A percentile compares a stretch with the other conserved stretches of the same genome.
Evolutionary conservation across 2,888 invertebrate species (phyloP).

Genomic region (Rhagium mordax): DNA sequence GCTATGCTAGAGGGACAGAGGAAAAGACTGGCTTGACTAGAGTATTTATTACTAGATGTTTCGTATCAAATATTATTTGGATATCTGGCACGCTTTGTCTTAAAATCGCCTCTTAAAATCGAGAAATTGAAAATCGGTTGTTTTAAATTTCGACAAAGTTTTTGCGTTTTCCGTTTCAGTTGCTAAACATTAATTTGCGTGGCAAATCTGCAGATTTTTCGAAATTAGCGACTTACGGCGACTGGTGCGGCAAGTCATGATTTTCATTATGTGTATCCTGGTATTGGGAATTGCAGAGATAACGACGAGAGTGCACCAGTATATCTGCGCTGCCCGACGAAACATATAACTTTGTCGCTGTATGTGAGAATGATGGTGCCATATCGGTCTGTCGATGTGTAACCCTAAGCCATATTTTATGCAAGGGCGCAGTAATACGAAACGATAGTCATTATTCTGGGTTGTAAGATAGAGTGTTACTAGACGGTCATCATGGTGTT

Average conservation of each 20-base stretch:
- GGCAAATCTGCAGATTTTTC: too few species aligned
- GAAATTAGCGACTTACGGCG: neutral
- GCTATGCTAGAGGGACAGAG: too few species aligned
- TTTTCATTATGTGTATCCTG: conserved; percentile 66
- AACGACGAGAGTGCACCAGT: conserved; percentile 33
- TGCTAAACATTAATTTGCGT: too few species aligned
- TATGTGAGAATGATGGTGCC: neutral
- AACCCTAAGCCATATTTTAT: neutral
- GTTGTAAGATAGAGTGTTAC: neutral
- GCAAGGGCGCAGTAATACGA: conserved; percentile 16
- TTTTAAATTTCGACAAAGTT: too few species aligned
- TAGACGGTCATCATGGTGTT: neutral
- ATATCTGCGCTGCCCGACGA: conserved; percentile 37
- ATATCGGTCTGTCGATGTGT: neutral
- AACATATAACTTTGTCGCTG: neutral
- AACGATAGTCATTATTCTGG: neutral
- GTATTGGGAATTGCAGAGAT: conserved; percentile 27
- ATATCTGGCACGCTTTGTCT: too few species aligned
- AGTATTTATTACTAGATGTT: too few species aligned
- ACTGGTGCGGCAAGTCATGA: conserved; percentile 63
- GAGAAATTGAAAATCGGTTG: too few species aligned
- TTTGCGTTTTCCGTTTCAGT: too few species aligned
- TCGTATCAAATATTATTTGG: too few species aligned
- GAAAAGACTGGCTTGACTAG: too few species aligned
- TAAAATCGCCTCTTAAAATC: too few species aligned